Evolutionary conservation across 37 sponge, comb jelly and placozoan genomes (phyloP).

Genomic region (Geodia barretti): DNA sequence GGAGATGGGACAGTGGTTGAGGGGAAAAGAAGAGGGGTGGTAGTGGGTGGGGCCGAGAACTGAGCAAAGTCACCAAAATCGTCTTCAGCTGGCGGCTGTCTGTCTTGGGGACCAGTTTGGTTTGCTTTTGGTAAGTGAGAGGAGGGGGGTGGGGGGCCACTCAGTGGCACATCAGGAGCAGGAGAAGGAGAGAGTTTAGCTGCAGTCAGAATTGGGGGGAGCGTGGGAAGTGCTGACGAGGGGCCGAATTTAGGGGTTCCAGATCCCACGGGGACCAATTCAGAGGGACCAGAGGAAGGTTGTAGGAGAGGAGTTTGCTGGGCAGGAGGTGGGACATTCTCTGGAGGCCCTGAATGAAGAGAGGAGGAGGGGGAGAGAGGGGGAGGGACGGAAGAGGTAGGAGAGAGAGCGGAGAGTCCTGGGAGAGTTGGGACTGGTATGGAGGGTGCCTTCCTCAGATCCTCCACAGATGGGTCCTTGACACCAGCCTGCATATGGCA

Average conservation of each 20-base stretch:
- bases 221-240: background rate
- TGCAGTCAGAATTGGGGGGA: background rate
- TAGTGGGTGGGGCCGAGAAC: background rate
- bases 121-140: no score
- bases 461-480: slow-evolving; percentile 24
- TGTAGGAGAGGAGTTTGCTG: background rate
- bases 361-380: background rate
- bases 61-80: slow-evolving; percentile 20
- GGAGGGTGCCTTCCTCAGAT: background rate
- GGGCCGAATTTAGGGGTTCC: slow-evolving; percentile 1
- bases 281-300: background rate
- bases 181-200: background rate
- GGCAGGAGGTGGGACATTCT: background rate
- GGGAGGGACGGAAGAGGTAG: background rate
- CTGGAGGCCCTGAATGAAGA: background rate
- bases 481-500: slow-evolving; percentile 19
- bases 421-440: slow-evolving; percentile 32
- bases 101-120: background rate
- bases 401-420: background rate
- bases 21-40: no score
- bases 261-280: no score
- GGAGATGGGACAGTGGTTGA: background rate
- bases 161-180: background rate
- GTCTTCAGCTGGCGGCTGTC: background rate
- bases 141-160: background rate